Base-by-base conservation (phyloP, 2,797 vertebrate species). In the Tympanoctomys barrerae region DNA sequence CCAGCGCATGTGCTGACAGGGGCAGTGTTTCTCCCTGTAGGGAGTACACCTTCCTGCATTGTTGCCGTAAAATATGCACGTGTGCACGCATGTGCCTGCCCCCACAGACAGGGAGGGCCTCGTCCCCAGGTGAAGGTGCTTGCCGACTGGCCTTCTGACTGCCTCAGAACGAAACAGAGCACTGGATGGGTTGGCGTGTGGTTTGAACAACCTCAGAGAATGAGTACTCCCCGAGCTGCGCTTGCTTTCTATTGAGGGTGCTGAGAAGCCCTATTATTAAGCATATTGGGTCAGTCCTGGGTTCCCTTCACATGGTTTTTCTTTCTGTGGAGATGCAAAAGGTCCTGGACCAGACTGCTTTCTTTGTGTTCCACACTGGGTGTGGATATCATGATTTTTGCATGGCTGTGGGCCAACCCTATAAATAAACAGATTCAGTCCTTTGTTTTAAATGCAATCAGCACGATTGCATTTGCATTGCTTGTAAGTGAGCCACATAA, bases 371-470 rank as follows among this genome's bases (percentile, higher is more conserved):
- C 94, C 87, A 28, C 79, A 16, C 19, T 3, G 84, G 89, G 64
- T 42, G 90, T n/a, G 61, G 49, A 49, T 95, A 78, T 84, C 84
- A 83, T 97, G 95, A 80, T 97, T 98, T 98, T 94, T 97, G 82
- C 93, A 89, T 91, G 92, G 96, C 93, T 98, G 78, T 95, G 96
- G 95, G 80, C 78, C 70, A 84, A 95, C 94, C 97, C 96, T 93
- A 94, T 97, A 97, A 98, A 98, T 96, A 98, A 97, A 97, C 97
- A 98, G 97, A 98, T 98, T 96, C 94, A 87, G 94, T 97, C 96
- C 96, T 98, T 98, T 98, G 98, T 98, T 98, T 98, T 97, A 95
- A 98, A 94, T 36, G 95, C 95, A 98, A 98, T 98, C 97, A 97
- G 97, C 75, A 96, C 97, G 98, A 98, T 98, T 98, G 96, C 97